Evolutionary conservation across 2,113 vertebrate species (phyloP), one percentile per base, ranked within the genome.

Genomic region (Neopipo cinnamomea): DNA sequence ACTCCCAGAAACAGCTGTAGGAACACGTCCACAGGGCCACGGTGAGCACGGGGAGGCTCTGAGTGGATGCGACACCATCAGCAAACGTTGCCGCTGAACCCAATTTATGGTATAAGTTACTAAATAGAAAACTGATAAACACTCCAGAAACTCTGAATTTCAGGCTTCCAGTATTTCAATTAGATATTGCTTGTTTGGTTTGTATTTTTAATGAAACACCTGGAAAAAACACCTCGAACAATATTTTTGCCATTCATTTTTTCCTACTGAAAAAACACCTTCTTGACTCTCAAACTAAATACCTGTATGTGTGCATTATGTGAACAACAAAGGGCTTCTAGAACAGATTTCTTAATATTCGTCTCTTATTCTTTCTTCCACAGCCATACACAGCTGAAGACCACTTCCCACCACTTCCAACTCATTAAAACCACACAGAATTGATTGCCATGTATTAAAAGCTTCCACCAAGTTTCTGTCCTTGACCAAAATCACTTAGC

Each of bases 1-100:
- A 46, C 79, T 95, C 62, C 58, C 91, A 86, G 91, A 86, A 95
- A 90, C 12, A 95, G 79, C 82, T 59, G 28, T 16, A 49, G 70
- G 65, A 83, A 79, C 88, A 84, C 37, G 49, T 35, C 46, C 42
- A n/a, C 39, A 62, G 61, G 61, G 47, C 80, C 58, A 76, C 50
- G 79, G 79, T 65, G 71, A 95, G 42, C 12, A 41, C 2, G 0
- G 39, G 20, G 6, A 88, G 62, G 67, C 13, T 56, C 58, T 76
- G 58, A 75, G 68, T 12, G 24, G 49, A 44, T 39, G 44, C 7
- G 72, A 22, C 14, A 88, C 6, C 74, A 33, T 13, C 80, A 78
- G 28, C 15, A 75, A 88, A 52, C 13, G 6, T 3, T 35, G 52
- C 58, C 56, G 11, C 50, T 53, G 61, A 62, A 31, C 49, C 35